A percentile compares a stretch with the other conserved stretches of the same genome.
Evolutionary conservation across 2,113 vertebrate species (phyloP).

Genomic region (Odontophorus gujanensis): DNA sequence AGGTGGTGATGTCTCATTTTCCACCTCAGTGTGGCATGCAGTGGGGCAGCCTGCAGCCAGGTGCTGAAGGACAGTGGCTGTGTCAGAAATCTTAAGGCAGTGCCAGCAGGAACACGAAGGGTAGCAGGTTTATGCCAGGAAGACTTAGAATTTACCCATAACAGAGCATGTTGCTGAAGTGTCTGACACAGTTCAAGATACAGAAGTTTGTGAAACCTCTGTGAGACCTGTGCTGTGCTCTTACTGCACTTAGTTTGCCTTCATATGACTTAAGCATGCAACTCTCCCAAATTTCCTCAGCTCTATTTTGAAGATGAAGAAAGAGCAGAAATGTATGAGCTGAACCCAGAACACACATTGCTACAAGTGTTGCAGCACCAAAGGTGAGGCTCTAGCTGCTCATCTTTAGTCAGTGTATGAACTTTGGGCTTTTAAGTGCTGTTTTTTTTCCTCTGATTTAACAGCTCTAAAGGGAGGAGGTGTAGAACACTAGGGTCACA

Average conservation of each 20-base stretch:
- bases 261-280: background rate
- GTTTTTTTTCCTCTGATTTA: background rate
- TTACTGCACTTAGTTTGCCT: background rate
- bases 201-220: background rate
- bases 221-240: background rate
- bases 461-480: background rate
- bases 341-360: slow-evolving; percentile 79
- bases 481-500: background rate
- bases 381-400: slow-evolving; percentile 78
- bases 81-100: background rate
- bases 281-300: slow-evolving; percentile 65
- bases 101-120: no score
- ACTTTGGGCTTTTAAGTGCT: background rate
- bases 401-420: background rate
- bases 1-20: background rate
- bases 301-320: slow-evolving; percentile 91
- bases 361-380: slow-evolving; percentile 83
- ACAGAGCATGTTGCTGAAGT: accelerated
- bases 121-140: background rate
- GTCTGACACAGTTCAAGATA: accelerated
- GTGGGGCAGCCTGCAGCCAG: background rate
- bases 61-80: background rate
- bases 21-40: background rate
- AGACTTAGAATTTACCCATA: background rate
- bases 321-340: slow-evolving; percentile 78